Percentiles rank a stretch among this genome's conserved stretches.
phyloP scores from a whole-genome alignment of 2,888 invertebrate species.

The Maniola hyperantus region DNA sequence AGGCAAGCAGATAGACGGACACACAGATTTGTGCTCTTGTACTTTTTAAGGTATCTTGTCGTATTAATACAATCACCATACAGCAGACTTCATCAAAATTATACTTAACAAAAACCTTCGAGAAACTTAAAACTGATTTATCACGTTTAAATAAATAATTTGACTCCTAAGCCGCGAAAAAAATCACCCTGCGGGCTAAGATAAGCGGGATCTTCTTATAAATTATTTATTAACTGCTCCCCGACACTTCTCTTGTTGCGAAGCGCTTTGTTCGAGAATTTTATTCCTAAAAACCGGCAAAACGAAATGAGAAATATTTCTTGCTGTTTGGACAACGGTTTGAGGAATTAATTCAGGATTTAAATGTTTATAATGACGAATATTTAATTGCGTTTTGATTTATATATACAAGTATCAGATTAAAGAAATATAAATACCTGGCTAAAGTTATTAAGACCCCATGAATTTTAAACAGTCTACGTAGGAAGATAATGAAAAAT shows the following conservation, averaged over 20 bases:
- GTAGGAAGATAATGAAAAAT: too few species aligned
- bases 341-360: neutral
- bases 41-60: too few species aligned
- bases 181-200: constrained; percentile 48
- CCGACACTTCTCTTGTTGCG: constrained; percentile 42
- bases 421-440: neutral
- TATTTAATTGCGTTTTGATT: neutral
- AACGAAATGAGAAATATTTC: constrained; percentile 41
- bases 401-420: neutral
- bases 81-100: too few species aligned
- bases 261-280: constrained; percentile 43
- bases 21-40: too few species aligned
- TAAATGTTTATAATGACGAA: neutral
- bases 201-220: constrained; percentile 53
- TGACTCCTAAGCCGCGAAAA: constrained; percentile 49
- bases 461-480: too few species aligned
- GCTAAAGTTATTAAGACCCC: too few species aligned
- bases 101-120: neutral
- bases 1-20: too few species aligned
- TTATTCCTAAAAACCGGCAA: constrained; percentile 40
- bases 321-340: constrained; percentile 24
- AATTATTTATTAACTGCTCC: constrained; percentile 65
- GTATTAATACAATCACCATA: too few species aligned
- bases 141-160: constrained; percentile 53
- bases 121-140: constrained; percentile 35